These are phyloP conservation scores for Drosophila melanogaster DNA, from an alignment of 1,140 invertebrate species.

Conservation along the genomic window DNA sequence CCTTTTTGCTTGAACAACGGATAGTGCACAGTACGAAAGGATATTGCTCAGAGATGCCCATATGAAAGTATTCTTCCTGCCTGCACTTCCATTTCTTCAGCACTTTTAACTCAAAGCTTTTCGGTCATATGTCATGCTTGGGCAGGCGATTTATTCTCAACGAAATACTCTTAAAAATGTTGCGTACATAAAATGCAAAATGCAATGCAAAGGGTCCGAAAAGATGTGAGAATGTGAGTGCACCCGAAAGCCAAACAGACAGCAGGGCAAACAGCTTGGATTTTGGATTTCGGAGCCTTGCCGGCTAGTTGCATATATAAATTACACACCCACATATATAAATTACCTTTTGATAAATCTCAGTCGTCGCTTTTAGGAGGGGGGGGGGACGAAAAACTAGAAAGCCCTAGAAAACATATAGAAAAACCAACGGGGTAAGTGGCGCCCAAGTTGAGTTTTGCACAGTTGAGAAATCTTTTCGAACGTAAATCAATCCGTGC, in stretches of 20 bases:
- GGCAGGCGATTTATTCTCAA: slow-evolving; percentile 80
- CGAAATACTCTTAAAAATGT: slow-evolving; percentile 82
- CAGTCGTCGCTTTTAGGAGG: slow-evolving; percentile 42
- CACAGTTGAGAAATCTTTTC: slow-evolving; percentile 83
- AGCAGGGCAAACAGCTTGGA: slow-evolving; percentile 55
- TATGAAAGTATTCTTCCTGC: slow-evolving; percentile 25
- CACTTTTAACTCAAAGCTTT: slow-evolving; percentile 18
- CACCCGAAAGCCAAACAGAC: slow-evolving; percentile 43
- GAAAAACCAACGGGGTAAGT: slow-evolving; percentile 57
- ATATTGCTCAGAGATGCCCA: slow-evolving; percentile 15
- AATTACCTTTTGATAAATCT: slow-evolving; percentile 84
- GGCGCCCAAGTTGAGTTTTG: slow-evolving; percentile 11
- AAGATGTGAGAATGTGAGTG: background rate
- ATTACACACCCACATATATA: slow-evolving; percentile 78
- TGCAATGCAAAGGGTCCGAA: background rate
- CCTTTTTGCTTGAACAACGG: background rate
- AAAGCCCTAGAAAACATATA: slow-evolving; percentile 55
- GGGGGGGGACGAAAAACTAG: background rate
- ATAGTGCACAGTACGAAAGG: background rate
- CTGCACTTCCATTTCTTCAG: background rate
- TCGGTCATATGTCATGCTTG: slow-evolving; percentile 73
- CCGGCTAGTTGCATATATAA: slow-evolving; percentile 65
- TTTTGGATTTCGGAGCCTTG: background rate
- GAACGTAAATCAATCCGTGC: slow-evolving; percentile 84
- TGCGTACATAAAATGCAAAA: slow-evolving; percentile 65